phyloP scores from a whole-genome alignment of 2,113 vertebrate genomes.

The Urocitellus parryii region DNA sequence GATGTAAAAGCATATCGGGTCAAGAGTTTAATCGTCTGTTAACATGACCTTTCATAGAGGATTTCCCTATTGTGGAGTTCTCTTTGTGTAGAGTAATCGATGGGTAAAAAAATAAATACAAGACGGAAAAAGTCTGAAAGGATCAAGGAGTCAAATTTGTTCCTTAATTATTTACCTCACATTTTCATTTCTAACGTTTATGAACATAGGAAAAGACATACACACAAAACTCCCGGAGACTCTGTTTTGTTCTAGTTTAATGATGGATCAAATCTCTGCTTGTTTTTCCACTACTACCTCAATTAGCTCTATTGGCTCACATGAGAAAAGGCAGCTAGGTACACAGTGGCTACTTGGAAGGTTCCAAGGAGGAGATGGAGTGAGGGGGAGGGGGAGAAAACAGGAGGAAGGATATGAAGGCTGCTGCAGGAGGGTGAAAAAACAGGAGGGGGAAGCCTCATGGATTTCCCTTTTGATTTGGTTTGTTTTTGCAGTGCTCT shows the following conservation, averaged over 20 bases:
- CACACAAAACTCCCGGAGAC: neutral
- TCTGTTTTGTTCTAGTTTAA: conserved; percentile 39
- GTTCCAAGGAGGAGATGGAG: neutral
- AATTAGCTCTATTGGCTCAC: conserved; percentile 2
- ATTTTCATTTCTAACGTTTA: neutral
- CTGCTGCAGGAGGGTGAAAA: neutral
- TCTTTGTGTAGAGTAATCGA: neutral
- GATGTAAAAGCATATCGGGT: neutral
- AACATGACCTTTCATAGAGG: neutral
- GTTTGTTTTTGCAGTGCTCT: neutral
- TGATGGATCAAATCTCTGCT: conserved; percentile 4
- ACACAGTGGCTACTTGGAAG: neutral
- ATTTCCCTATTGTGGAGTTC: neutral
- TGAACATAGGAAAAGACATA: conserved; percentile 32
- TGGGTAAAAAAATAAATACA: neutral
- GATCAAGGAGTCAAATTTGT: neutral
- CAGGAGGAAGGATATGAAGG: neutral
- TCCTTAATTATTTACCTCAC: neutral
- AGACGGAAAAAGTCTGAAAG: neutral
- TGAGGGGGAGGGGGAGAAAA: neutral
- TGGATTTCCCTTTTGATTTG: neutral
- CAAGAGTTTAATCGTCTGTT: conserved; percentile 26
- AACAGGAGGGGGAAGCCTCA: neutral
- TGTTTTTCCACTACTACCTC: conserved; percentile 47
- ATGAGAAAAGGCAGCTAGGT: neutral